Evolutionary conservation across 1,140 invertebrate species (phyloP), one percentile per base, ranked within the genome.

Genomic region (Argopecten irradians): DNA sequence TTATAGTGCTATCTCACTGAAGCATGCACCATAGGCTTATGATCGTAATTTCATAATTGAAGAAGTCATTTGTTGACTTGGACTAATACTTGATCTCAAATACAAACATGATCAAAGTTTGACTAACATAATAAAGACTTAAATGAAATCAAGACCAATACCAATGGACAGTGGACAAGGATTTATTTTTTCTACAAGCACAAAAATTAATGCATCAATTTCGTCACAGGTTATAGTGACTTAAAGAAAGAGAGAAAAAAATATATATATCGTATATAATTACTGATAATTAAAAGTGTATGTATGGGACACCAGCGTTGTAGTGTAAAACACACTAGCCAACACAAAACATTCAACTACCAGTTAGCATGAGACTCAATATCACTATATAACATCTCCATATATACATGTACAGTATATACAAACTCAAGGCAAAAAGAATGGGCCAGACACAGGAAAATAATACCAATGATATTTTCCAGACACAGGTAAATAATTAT

Each of bases 161-260:
- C 22, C 22, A 71, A 5, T 28, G n/a, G 28, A 71, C n/a, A 22
- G 55, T 71, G 55, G 55, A 71, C 55, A 71, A 71, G 55, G 55
- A 71, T 71, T 71, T 71, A 28, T 71, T 71, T 71, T 28, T 71
- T 71, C 55, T 71, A 71, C 55, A 71, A 71, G 55, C 55, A 71
- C 55, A 71, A 71, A n/a, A 71, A 16, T 71, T n/a, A 28, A 71
- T 71, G 55, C 55, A 71, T 71, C 55, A 71, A 71, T n/a, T 71
- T n/a, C 28, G 55, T n/a, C 55, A 71, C 55, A 71, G 55, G n/a
- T 71, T 16, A 71, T n/a, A 28, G 55, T 71, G 55, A 71, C 55
- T 8, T 28, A 71, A 1, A 71, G 55, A 71, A n/a, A n/a, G n/a
- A n/a, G n/a, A 71, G 55, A 71, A n/a, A 71, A 71, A 71, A 71